Conservation (phyloP, 2,113 vertebrate genomes). For the Ceyx melanurus region DNA sequence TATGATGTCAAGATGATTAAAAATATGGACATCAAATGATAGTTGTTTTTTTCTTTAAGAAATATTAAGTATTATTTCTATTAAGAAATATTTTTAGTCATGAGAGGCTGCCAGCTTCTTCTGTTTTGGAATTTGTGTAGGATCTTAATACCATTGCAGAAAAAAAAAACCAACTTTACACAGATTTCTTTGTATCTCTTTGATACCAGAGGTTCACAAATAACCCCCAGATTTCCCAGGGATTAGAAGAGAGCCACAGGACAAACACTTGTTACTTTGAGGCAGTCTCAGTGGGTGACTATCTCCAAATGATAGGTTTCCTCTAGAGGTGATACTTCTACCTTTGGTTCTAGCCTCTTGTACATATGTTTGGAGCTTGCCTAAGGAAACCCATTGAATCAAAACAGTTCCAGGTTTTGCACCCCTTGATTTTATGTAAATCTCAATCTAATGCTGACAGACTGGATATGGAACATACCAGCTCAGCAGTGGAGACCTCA, state of each 20-base stretch:
- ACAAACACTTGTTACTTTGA: not conserved
- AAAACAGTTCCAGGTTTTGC: not conserved
- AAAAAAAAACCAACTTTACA: not conserved
- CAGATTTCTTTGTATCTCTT: not conserved
- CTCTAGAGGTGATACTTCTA: not conserved
- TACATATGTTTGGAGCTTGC: not conserved
- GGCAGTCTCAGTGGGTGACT: not conserved
- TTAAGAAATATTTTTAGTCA: conserved; percentile 15
- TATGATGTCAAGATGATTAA: conserved; percentile 53
- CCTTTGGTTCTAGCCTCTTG: not conserved
- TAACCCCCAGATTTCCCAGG: not conserved
- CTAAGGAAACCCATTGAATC: not conserved
- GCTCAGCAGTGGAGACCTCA: not conserved
- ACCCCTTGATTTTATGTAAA: not conserved
- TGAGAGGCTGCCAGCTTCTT: conserved; percentile 22
- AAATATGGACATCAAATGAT: conserved; percentile 28
- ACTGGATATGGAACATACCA: not conserved
- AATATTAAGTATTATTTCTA: not conserved
- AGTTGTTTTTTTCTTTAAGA: not conserved
- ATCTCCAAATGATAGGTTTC: not conserved
- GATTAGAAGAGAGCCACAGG: not conserved
- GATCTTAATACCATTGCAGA: not conserved
- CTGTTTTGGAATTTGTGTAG: conserved; percentile 43
- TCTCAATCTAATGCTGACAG: not conserved
- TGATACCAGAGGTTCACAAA: not conserved